A percentile compares a stretch with the other conserved stretches of the same genome.
Evolutionary conservation across 2,113 vertebrate species (phyloP).

Genomic region (human (Homo sapiens)): DNA sequence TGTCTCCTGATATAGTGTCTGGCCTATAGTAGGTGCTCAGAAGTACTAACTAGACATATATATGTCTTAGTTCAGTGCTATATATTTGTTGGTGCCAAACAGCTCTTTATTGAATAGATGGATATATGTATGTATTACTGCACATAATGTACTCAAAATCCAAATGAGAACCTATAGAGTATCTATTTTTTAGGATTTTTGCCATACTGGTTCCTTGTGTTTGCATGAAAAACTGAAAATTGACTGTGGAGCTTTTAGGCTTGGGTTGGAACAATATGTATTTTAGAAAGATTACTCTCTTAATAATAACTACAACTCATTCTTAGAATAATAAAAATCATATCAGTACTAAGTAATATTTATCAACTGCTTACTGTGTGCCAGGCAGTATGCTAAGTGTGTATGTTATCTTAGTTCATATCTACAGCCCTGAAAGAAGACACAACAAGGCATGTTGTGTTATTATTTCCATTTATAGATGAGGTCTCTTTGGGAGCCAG

Average conservation of each 20-base stretch:
- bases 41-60: background rate
- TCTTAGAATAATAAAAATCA: conserved; percentile 47
- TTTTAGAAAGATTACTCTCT: conserved; percentile 6
- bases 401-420: background rate
- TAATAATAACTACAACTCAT: background rate
- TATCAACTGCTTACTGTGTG: background rate
- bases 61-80: background rate
- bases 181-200: background rate
- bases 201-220: background rate
- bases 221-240: conserved; percentile 12
- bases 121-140: background rate
- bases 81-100: background rate
- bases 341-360: background rate
- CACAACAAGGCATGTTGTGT: background rate
- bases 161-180: background rate
- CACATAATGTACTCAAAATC: background rate
- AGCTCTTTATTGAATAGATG: background rate
- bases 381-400: background rate
- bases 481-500: background rate
- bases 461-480: background rate
- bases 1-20: background rate
- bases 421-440: background rate
- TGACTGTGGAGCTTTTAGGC: background rate
- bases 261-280: background rate
- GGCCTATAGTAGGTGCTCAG: background rate